These are phyloP conservation scores for Syngnathus scovelli DNA, from an alignment of 2,113 vertebrate species.

Conservation along the genomic window DNA sequence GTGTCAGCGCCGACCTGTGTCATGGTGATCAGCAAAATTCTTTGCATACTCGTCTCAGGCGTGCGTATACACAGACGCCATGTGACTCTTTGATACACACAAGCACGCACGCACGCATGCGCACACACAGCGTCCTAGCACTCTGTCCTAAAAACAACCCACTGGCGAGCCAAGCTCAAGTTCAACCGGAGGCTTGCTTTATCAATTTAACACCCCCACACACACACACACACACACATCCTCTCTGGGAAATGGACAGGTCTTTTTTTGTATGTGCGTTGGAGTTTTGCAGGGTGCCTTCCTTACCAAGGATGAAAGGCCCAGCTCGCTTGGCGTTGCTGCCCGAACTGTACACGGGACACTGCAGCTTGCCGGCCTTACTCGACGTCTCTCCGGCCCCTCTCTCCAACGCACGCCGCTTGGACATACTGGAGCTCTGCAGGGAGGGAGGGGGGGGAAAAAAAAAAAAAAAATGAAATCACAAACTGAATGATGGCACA, in stretches of 20 bases:
- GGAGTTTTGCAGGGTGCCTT: background rate
- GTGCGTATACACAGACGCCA: slow-evolving; percentile 25
- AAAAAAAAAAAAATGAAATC: slow-evolving; percentile 45
- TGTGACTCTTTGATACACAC: slow-evolving; percentile 9
- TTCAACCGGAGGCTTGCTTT: background rate
- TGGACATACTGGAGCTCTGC: slow-evolving; percentile 88
- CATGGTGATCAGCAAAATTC: slow-evolving; percentile 55
- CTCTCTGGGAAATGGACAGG: background rate
- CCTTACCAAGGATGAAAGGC: slow-evolving; percentile 91
- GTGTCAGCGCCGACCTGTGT: slow-evolving; percentile 28
- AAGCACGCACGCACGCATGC: background rate
- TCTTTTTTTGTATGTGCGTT: too few relatives aligned
- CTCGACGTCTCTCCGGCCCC: slow-evolving; percentile 89
- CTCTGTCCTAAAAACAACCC: background rate
- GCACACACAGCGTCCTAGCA: background rate
- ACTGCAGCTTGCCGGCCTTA: slow-evolving; percentile 85
- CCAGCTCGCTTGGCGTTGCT: slow-evolving; percentile 93
- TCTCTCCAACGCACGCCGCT: slow-evolving; percentile 91
- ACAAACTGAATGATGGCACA: background rate
- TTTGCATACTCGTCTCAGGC: slow-evolving; percentile 60
- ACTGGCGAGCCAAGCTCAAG: background rate
- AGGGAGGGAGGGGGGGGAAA: slow-evolving; percentile 20
- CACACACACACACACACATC: background rate
- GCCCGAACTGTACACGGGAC: slow-evolving; percentile 78
- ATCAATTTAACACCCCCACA: background rate